Evolutionary conservation across 2,113 vertebrate genomes (phyloP).

Genomic region (Cryptotis parvus): DNA sequence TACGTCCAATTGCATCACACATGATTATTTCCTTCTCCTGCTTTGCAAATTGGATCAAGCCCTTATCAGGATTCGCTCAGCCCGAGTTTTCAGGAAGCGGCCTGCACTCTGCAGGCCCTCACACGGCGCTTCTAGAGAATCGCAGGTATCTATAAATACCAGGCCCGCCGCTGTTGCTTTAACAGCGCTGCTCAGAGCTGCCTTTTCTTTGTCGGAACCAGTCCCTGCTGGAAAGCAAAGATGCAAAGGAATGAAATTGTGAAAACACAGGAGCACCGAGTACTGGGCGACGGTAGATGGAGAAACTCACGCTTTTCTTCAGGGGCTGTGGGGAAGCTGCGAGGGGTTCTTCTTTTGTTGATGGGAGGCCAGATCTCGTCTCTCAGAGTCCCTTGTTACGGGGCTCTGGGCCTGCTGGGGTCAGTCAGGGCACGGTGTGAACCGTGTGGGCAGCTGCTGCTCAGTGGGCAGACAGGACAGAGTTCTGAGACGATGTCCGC

Average conservation of each 20-base stretch:
- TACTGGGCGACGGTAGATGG: background rate
- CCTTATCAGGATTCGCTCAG: slow-evolving; percentile 76
- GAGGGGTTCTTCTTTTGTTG: background rate
- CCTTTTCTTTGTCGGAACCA: background rate
- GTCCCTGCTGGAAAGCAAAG: slow-evolving; percentile 39
- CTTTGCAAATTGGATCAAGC: slow-evolving; percentile 79
- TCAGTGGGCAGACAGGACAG: too few species aligned
- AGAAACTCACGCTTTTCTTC: too few species aligned
- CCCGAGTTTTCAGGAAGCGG: slow-evolving; percentile 42
- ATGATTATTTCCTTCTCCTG: slow-evolving; percentile 79
- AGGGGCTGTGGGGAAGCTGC: too few species aligned
- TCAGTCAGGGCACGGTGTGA: background rate
- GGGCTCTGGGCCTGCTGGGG: background rate
- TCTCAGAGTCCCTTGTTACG: background rate
- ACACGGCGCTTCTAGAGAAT: slow-evolving; percentile 63
- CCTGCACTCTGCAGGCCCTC: slow-evolving; percentile 68
- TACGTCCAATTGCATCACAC: slow-evolving; percentile 81
- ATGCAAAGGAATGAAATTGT: background rate
- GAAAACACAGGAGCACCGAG: background rate
- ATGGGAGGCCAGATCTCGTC: background rate
- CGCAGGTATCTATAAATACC: slow-evolving; percentile 73
- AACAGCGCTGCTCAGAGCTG: background rate
- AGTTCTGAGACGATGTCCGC: too few species aligned
- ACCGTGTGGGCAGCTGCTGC: background rate
- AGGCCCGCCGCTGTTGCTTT: slow-evolving; percentile 61